phyloP scores from a whole-genome alignment of 35 echinoderm and acorn worm species.

The Apostichopus californicus region DNA sequence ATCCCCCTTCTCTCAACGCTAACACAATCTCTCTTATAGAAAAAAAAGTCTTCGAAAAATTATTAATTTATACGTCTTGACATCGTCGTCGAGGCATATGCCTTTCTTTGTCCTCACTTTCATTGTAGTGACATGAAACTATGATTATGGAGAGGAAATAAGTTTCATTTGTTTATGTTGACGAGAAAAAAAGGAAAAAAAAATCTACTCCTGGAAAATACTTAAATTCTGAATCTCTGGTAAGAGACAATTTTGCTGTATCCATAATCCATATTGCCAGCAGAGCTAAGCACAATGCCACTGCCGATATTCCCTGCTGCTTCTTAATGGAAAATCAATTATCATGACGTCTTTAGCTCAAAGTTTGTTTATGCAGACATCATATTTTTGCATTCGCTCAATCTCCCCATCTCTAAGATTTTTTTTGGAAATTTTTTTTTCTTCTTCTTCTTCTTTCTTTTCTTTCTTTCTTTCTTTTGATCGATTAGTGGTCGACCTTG shows the following conservation, averaged over 20 bases:
- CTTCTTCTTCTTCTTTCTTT: not conserved
- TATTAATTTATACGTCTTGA: no score
- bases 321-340: constrained; percentile 43
- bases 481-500: constrained; percentile 26
- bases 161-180: not conserved
- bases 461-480: not conserved
- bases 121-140: not conserved
- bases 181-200: not conserved
- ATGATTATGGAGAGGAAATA: not conserved
- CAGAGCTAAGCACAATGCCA: not conserved
- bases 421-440: not conserved
- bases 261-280: not conserved
- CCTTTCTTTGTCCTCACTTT: no score
- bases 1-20: no score
- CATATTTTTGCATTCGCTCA: constrained; percentile 26
- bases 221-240: not conserved
- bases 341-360: constrained; percentile 40
- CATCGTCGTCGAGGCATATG: no score
- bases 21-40: no score
- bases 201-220: not conserved
- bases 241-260: not conserved
- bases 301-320: not conserved
- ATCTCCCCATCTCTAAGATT: constrained; percentile 21
- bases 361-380: constrained; percentile 33
- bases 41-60: no score